Base-by-base conservation (phyloP, 2,797 vertebrate species). In the Typhlichthys subterraneus region DNA sequence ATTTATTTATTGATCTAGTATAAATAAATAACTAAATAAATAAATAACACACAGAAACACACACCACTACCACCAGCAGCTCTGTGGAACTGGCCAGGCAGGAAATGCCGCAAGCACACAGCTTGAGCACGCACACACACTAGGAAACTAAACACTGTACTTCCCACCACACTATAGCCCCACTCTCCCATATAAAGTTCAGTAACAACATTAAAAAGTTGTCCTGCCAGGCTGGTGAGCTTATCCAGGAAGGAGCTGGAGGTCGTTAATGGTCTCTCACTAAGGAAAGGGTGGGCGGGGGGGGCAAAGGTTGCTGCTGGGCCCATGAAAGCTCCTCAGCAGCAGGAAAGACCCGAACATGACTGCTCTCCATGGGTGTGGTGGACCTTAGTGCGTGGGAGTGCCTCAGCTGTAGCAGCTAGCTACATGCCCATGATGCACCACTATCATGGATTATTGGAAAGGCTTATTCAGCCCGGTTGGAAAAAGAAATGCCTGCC, bases 1-100 rank as follows among this genome's bases (percentile, higher is more conserved):
- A 82, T 84, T 88, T 87, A 85, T 83, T 83, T 77, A 87, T 90
- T 91, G 87, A 89, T 91, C 87, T 87, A 76, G 82, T 86, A 80
- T 50, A 69, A 65, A 23, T 23, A 23, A 23, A 23, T 23, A 23
- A 23, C 3, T 23, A 23, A 23, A 23, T 23, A 23, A 23, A 23
- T 23, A 23, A 17, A 17, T 17, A 17, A 4, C 31, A 38, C 33
- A 38, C 33, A 38, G 1, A 38, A 38, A 38, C 5, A 38, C 33
- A 87, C 70, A 80, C 87, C 54, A 57, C 17, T 13, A 23, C 51
- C 17, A 17, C 59, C 45, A 23, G 51, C 50, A 57, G 73, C 82
- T 85, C 87, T 84, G 76, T 91, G 89, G 87, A 89, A 91, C 87
- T 74, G 64, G 72, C 82, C 73, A 66, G 75, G 81, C 88, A 92